Percentiles rank a stretch among this genome's conserved stretches.
Evolutionary conservation across 2,797 vertebrate species (phyloP).

Genomic region (Phataginus tricuspis): DNA sequence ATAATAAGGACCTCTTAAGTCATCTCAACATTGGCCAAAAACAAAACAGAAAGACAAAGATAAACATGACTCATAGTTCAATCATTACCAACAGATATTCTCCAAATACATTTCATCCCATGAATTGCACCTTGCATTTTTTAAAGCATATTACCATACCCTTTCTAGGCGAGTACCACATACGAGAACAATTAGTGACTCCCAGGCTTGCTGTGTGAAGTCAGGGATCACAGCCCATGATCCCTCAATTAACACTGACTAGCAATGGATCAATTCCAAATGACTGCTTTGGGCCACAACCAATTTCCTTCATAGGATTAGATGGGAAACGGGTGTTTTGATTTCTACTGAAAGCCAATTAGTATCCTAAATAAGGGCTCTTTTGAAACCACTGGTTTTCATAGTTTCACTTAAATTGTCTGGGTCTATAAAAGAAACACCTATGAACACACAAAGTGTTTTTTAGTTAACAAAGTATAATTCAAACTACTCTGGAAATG

Average conservation of each 20-base stretch:
- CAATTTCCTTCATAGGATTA: conserved; percentile 1
- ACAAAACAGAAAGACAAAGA: not conserved
- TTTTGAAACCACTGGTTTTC: not conserved
- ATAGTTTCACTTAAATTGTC: not conserved
- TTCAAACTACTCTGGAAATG: not conserved
- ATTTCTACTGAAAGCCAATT: not conserved
- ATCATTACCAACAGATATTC: not conserved
- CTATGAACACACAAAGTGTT: not conserved
- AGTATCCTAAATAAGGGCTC: not conserved
- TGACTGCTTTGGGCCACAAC: not conserved
- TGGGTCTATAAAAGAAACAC: not conserved
- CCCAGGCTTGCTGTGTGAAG: not conserved
- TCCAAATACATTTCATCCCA: not conserved
- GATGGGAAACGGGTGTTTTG: not conserved
- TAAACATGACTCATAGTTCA: not conserved
- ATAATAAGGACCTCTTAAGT: not conserved
- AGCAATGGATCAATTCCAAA: not conserved
- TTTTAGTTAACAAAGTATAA: conserved; percentile 3
- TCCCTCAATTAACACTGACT: not conserved
- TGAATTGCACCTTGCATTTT: not conserved
- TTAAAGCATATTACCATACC: not conserved
- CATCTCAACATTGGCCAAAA: not conserved
- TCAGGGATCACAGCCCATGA: not conserved
- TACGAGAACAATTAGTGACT: not conserved
- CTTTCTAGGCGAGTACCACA: not conserved